A percentile compares a stretch with the other conserved stretches of the same genome.
These are phyloP conservation scores for chimpanzee (Pan troglodytes) DNA, from an alignment of 2,113 vertebrate species.

Conservation along the genomic window NHGRI_mPanTro3-v2.1_pri NC_072409.2:32986501-32987000, in stretches of 20 bases:
- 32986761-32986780: neutral
- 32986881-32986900: neutral
- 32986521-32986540: no score
- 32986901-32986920: neutral
- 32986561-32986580: no score
- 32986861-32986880: neutral
- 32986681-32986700: neutral
- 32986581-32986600: no score
- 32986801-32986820: neutral
- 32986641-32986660: neutral
- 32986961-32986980: neutral
- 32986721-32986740: neutral
- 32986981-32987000: constrained; percentile 19
- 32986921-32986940: neutral
- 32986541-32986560: no score
- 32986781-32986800: neutral
- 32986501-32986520: no score
- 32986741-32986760: neutral
- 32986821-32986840: neutral
- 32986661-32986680: neutral
- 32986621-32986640: neutral
- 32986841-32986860: neutral
- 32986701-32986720: neutral
- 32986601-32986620: neutral
- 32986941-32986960: neutral